Evolutionary conservation across 2,113 vertebrate genomes (phyloP), one percentile per base, ranked within the genome.

Genomic region (Pelodiscus sinensis): DNA sequence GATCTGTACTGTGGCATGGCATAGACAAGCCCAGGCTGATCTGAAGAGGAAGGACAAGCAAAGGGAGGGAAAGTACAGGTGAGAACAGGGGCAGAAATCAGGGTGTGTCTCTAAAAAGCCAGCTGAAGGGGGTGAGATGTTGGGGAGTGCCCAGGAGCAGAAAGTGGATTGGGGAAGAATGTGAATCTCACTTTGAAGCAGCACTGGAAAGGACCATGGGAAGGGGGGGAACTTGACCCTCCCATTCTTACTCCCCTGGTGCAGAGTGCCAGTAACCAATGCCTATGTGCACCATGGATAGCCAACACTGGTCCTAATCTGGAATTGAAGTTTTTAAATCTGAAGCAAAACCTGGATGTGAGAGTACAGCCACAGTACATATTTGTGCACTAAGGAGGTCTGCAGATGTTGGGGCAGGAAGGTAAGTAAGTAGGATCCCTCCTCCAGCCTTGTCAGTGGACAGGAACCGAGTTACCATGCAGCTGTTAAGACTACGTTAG

Each of bases 341-440:
- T 81, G 54, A 24, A 86, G n/a, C 78, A 6, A 89, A 60, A 38
- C 44, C 27, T 78, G 44, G 11, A 21, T 52, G 81, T 31, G 77
- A 73, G 21, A n/a, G 18, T 65, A 51, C 90, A 91, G 51, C 4
- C 1, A 62, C 56, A 83, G 10, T 68, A 68, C 2, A 4, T 85
- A 55, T n/a, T 22, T 22, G 9, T 73, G 19, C 35, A 12, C 35
- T 73, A 22, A 73, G 35, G 19, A 73, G 68, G 19, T 38, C 35
- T 73, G 68, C 18, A 38, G 35, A 29, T 14, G 16, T 14, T 65
- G 62, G 3, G 25, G 62, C 27, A 73, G 68, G 82, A 78, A 38
- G 9, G 44, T 44, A 44, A 44, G 44, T 4, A 44, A 44, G 44
- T 0, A 1, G 8, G 50, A 1, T 0, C 44, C 80, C 9, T 81